phyloP scores from a whole-genome alignment of 2,113 vertebrate species.

The Helogale parvula region DNA sequence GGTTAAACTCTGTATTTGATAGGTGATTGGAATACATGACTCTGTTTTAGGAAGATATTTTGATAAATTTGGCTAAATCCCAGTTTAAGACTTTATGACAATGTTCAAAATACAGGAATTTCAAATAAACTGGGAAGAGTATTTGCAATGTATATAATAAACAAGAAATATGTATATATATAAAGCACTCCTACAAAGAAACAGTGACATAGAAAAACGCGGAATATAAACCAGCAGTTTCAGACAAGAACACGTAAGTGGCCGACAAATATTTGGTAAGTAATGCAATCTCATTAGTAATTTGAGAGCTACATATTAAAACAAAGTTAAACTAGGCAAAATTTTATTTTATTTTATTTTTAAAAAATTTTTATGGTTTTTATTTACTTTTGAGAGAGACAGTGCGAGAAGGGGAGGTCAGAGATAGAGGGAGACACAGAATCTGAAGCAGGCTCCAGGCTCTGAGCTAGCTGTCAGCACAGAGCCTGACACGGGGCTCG shows the following conservation, averaged over 20 bases:
- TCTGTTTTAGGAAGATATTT: slow-evolving; percentile 13
- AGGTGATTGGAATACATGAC: not conserved
- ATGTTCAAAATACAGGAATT: not conserved
- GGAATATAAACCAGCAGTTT: not conserved
- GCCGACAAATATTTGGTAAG: not conserved
- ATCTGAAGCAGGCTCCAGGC: too few relatives aligned
- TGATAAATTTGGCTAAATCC: not conserved
- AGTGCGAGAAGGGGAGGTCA: too few relatives aligned
- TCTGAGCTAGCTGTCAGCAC: too few relatives aligned
- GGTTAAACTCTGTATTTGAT: not conserved
- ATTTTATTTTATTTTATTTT: not conserved
- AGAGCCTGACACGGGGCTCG: too few relatives aligned
- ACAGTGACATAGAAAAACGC: not conserved
- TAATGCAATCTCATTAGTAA: not conserved
- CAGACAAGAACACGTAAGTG: not conserved
- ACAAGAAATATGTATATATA: not conserved
- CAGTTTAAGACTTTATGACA: not conserved
- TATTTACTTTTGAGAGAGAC: too few relatives aligned
- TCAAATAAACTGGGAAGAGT: not conserved
- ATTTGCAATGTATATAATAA: slow-evolving; percentile 2
- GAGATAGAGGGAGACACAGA: too few relatives aligned
- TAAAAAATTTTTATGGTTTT: too few relatives aligned
- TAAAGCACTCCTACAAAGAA: not conserved
- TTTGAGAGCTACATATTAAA: slow-evolving; percentile 7
- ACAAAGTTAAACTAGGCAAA: not conserved